A percentile compares a stretch with the other conserved stretches of the same genome.
These are phyloP conservation scores for Mesembrinibis cayennensis DNA, from an alignment of 2,113 vertebrate species.

Conservation along the genomic window DNA sequence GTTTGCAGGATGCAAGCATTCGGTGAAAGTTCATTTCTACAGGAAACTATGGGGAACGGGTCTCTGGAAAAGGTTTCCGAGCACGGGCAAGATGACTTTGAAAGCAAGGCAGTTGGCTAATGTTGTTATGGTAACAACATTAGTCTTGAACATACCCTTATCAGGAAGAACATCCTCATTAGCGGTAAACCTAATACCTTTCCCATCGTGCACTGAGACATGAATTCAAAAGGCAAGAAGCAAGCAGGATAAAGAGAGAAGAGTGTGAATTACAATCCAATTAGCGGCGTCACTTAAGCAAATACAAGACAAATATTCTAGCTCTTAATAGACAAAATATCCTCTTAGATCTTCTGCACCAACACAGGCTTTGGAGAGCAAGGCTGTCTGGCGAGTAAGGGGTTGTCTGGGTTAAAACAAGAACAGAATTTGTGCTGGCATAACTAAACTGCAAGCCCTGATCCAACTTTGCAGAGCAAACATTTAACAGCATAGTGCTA, in stretches of 20 bases:
- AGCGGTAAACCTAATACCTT: slow-evolving; percentile 94
- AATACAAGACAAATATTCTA: neutral
- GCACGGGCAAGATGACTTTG: slow-evolving; percentile 1
- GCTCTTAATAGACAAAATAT: neutral
- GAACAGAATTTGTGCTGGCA: neutral
- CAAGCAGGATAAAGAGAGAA: slow-evolving; percentile 76
- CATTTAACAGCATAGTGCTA: neutral
- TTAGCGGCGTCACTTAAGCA: neutral
- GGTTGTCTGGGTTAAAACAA: neutral
- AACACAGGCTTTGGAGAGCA: neutral
- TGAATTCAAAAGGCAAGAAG: slow-evolving; percentile 81
- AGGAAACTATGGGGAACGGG: neutral
- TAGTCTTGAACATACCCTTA: slow-evolving; percentile 86
- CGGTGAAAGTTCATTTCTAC: neutral
- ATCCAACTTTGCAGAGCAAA: neutral
- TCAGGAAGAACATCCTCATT: slow-evolving; percentile 91
- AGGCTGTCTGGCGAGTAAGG: neutral
- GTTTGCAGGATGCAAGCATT: neutral
- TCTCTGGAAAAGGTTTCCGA: slow-evolving; percentile 25
- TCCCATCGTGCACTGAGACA: slow-evolving; percentile 93
- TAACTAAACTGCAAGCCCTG: neutral
- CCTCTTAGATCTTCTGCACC: neutral
- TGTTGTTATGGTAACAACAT: slow-evolving; percentile 64
- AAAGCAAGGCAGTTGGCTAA: slow-evolving; percentile 39
- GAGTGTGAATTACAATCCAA: slow-evolving; percentile 55